Evolutionary conservation across 2,888 invertebrate species (phyloP).

Genomic region (Zaprionus bogoriensis): DNA sequence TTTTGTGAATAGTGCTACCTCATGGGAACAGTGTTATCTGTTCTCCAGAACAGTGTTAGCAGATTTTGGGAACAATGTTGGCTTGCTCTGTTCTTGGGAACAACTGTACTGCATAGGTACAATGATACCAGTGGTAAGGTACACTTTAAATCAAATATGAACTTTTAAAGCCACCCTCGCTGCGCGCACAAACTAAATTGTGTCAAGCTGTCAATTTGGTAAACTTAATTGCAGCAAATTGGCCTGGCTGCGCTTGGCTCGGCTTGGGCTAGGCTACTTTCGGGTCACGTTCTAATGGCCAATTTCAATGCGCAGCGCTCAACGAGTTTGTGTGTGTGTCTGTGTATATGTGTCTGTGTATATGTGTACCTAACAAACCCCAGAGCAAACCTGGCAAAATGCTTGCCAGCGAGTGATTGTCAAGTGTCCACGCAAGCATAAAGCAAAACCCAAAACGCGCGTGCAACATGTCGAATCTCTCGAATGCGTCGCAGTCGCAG

Average conservation of each 20-base stretch:
- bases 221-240: constrained; percentile 50
- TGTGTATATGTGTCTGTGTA: background rate
- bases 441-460: constrained; percentile 13
- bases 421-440: constrained; percentile 24
- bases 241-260: constrained; percentile 14
- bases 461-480: constrained; percentile 69
- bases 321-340: background rate
- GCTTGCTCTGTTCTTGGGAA: too few relatives aligned
- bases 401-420: constrained; percentile 34
- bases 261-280: constrained; percentile 22
- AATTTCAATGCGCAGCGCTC: constrained; percentile 30
- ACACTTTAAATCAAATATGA: too few relatives aligned
- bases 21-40: too few relatives aligned
- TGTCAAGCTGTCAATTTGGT: constrained; percentile 32
- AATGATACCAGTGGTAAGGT: too few relatives aligned
- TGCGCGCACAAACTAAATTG: constrained; percentile 25
- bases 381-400: constrained; percentile 23
- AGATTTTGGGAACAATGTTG: too few relatives aligned
- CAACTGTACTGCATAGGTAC: too few relatives aligned
- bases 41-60: too few relatives aligned
- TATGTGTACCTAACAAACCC: constrained; percentile 18
- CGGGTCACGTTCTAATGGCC: constrained; percentile 28
- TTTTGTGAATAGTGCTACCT: too few relatives aligned
- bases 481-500: too few relatives aligned
- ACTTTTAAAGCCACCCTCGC: background rate